These are phyloP conservation scores for Catharus ustulatus DNA, from an alignment of 2,797 vertebrate species.

Conservation along the genomic window DNA sequence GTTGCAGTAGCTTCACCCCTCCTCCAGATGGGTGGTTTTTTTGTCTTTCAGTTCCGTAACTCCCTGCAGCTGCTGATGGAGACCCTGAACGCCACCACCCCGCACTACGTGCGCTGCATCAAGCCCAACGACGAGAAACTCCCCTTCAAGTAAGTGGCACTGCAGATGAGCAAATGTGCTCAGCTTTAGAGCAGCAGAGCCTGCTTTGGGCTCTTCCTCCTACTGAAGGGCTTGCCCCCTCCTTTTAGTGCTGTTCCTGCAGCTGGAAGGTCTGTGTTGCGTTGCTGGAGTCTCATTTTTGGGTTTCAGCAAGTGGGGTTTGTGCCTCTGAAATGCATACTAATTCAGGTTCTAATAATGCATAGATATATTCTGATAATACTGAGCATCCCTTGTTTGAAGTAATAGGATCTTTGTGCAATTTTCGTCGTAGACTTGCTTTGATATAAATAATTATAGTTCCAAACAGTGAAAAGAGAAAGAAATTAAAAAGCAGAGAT, in stretches of 20 bases:
- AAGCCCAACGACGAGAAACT: conserved; percentile 94
- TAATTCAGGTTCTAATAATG: neutral
- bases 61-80: conserved; percentile 95
- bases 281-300: neutral
- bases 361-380: neutral
- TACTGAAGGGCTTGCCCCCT: neutral
- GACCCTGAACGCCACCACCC: conserved; percentile 92
- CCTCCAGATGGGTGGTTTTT: neutral
- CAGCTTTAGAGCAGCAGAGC: fast-evolving
- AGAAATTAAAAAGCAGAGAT: neutral
- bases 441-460: neutral
- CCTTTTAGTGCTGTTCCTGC: fast-evolving
- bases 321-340: neutral
- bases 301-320: neutral
- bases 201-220: neutral
- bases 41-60: conserved; percentile 86
- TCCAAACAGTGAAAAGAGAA: neutral
- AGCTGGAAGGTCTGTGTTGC: neutral
- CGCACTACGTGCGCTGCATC: conserved; percentile 96
- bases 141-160: conserved; percentile 86
- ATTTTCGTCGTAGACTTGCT: neutral
- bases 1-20: neutral
- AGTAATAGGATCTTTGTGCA: neutral
- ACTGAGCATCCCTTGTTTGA: neutral
- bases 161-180: fast-evolving